Evolutionary conservation across 2,113 vertebrate genomes (phyloP).

Genomic region (Cryptotis parvus): DNA sequence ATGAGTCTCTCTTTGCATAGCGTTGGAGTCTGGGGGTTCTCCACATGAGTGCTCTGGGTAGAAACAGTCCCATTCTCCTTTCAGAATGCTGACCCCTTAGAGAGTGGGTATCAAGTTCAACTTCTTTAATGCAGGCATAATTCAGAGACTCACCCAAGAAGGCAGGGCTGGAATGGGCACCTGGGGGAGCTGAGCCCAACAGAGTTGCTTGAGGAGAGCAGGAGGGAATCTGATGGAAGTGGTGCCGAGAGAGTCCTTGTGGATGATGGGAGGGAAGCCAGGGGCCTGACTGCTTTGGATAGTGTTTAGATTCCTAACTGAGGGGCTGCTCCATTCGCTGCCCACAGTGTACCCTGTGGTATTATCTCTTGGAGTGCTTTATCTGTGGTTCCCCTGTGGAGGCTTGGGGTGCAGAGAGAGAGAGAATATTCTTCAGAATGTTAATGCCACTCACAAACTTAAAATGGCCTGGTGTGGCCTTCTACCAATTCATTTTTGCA

Average conservation of each 20-base stretch:
- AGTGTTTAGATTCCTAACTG: neutral
- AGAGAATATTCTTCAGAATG: neutral
- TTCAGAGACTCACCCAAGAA: neutral
- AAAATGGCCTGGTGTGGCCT: neutral
- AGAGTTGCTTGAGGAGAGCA: neutral
- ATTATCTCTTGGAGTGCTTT: neutral
- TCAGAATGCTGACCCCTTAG: neutral
- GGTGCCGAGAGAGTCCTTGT: neutral
- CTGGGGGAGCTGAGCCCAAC: neutral
- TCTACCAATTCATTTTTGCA: neutral
- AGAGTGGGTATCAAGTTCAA: neutral
- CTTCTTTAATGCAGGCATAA: neutral
- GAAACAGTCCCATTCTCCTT: neutral
- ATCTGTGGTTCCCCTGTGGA: neutral
- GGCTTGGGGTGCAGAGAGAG: neutral
- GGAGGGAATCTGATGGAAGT: neutral
- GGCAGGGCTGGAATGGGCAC: neutral
- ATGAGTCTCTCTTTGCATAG: neutral
- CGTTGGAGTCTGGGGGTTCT: conserved; percentile 13
- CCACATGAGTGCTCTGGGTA: neutral
- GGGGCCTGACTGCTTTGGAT: neutral
- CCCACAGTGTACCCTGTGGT: neutral
- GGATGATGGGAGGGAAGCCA: neutral
- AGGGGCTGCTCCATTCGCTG: neutral
- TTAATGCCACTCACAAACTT: neutral